Evolutionary conservation across 2,113 vertebrate genomes (phyloP), one percentile per base, ranked within the genome.

Genomic region (Tichodroma muraria): DNA sequence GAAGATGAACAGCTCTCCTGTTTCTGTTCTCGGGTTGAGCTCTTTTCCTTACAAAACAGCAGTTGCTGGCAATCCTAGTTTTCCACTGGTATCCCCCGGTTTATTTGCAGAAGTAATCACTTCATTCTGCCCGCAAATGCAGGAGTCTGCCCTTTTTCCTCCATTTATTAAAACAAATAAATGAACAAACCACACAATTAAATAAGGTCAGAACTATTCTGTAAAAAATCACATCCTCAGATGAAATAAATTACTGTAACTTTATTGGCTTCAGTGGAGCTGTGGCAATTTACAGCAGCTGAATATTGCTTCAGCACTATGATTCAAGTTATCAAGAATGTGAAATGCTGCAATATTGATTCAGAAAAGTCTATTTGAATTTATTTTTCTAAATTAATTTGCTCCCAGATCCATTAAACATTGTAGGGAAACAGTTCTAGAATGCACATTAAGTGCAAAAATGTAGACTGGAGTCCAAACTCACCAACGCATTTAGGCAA

Each of bases 301-400:
- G 85, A 83, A 88, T 94, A 93, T 89, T 93, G 45, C 79, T 56
- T 76, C 87, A 87, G 78, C 6, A 31, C 59, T 63, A 54, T 82
- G 72, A 83, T 88, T 89, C 87, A 83, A 83, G 71, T 85, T 94
- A 92, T 83, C 68, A 80, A 73, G 78, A 91, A 94, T 20, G 35
- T 85, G 91, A 97, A 95, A 88, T 91, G 85, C 21, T 83, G 52
- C 85, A 77, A 60, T 93, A 96, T 85, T 88, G 87, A 93, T 93
- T 91, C 82, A 85, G 64, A 64, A 91, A 93, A 89, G 87, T 66
- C 91, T 85, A 66, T 88, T 64, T 95, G 79, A 94, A 91, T 89
- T 91, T 88, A 70, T 88, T 95, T 94, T 89, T 91, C 68, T 63
- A 59, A 87, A 93, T 94, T 77, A 59, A 88, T 96, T 93, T 94